Conservation (phyloP, 2,113 vertebrate genomes). For the Siniperca knerii region DNA sequence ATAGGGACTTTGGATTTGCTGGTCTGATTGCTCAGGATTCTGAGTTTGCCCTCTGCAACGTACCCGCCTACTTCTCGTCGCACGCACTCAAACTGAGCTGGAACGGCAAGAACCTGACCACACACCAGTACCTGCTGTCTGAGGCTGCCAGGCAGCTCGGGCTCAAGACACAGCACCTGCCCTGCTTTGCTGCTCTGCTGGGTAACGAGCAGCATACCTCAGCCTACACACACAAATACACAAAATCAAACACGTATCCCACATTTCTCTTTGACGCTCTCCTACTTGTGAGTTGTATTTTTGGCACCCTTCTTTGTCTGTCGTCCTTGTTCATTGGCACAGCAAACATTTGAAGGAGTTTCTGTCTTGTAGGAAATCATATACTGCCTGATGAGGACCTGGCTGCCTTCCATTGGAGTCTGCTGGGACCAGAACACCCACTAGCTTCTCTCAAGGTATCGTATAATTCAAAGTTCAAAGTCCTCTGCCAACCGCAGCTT, state of each 20-base stretch:
- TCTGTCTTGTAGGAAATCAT: slow-evolving; percentile 88
- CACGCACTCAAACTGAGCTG: slow-evolving; percentile 94
- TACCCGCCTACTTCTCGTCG: slow-evolving; percentile 93
- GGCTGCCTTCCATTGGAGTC: slow-evolving; percentile 95
- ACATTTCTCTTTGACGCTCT: not conserved
- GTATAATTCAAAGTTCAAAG: not conserved
- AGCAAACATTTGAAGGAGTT: slow-evolving; percentile 29
- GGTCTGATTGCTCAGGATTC: slow-evolving; percentile 94
- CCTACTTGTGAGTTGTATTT: not conserved
- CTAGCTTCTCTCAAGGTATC: slow-evolving; percentile 94
- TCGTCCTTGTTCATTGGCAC: slow-evolving; percentile 8
- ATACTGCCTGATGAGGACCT: slow-evolving; percentile 96
- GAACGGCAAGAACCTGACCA: slow-evolving; percentile 96
- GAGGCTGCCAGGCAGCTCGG: slow-evolving; percentile 93
- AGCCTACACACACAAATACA: not conserved
- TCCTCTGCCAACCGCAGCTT: not conserved
- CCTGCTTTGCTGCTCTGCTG: slow-evolving; percentile 92
- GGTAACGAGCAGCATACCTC: slow-evolving; percentile 78
- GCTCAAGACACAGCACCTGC: slow-evolving; percentile 91
- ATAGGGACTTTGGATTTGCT: slow-evolving; percentile 92
- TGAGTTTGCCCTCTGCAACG: slow-evolving; percentile 93
- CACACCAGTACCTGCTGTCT: slow-evolving; percentile 93
- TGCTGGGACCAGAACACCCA: slow-evolving; percentile 94
- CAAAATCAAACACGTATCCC: not conserved
- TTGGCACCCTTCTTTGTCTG: not conserved